Conservation (phyloP, 2,113 vertebrate genomes). For the Calyptommatus sinebrachiatus region DNA sequence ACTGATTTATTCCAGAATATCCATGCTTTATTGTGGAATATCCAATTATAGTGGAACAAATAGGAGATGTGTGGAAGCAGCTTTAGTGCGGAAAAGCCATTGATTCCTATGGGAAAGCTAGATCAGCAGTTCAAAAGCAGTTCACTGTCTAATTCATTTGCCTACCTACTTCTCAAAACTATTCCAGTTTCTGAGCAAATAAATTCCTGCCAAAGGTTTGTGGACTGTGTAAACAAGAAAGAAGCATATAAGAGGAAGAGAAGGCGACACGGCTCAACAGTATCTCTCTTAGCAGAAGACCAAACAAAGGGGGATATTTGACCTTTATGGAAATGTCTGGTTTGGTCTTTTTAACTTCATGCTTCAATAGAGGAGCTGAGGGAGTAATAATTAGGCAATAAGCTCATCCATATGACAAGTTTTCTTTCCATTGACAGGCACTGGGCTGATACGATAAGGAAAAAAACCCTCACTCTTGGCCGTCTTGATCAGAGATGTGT, state of each 20-base stretch:
- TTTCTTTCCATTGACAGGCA: constrained; percentile 12
- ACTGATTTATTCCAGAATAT: too few relatives aligned
- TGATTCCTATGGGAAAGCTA: neutral
- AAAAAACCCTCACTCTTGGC: neutral
- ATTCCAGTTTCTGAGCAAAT: neutral
- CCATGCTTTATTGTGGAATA: too few relatives aligned
- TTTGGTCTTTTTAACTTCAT: constrained; percentile 8
- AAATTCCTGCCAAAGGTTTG: neutral
- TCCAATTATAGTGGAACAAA: too few relatives aligned
- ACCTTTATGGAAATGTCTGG: constrained; percentile 3
- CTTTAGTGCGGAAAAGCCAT: neutral
- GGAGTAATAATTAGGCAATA: constrained; percentile 22
- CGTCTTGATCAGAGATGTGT: constrained; percentile 1
- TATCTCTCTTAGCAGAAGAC: neutral
- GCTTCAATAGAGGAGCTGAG: constrained; percentile 8
- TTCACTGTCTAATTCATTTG: neutral
- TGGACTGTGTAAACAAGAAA: neutral
- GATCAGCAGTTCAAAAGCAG: neutral
- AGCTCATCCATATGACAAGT: constrained; percentile 12
- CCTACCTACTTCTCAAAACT: neutral
- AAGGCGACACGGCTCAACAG: neutral
- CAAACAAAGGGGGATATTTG: neutral
- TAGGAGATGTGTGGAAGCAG: too few relatives aligned
- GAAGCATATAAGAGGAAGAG: neutral
- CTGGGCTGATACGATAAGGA: neutral